Percentiles rank a stretch among this genome's conserved stretches.
Evolutionary conservation across 2,113 vertebrate genomes (phyloP).

Genomic region (Sorex fumeus): DNA sequence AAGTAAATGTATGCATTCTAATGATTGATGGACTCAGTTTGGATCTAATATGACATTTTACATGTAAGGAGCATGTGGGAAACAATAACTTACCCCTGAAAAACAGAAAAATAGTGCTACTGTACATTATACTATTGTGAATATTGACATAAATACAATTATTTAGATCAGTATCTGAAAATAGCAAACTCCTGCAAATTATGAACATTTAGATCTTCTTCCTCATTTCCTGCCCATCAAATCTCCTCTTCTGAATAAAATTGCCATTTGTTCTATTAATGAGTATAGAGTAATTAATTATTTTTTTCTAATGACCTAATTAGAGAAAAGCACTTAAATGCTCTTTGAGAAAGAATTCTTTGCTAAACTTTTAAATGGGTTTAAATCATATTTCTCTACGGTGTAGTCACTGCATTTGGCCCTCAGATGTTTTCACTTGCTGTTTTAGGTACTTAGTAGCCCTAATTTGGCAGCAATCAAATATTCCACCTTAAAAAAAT

Average conservation of each 20-base stretch:
- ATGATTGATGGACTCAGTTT: neutral
- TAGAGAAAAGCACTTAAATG: neutral
- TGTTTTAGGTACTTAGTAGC: neutral
- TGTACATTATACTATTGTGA: neutral
- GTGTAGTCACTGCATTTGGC: neutral
- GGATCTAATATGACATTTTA: conserved; percentile 1
- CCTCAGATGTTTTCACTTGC: neutral
- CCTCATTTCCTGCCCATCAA: neutral
- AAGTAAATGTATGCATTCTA: neutral
- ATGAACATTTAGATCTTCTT: neutral
- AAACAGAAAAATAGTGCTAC: neutral
- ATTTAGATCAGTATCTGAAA: neutral
- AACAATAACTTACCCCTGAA: neutral
- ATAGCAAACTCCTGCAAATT: neutral
- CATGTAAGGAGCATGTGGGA: neutral
- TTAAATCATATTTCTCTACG: neutral
- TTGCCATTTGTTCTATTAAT: neutral
- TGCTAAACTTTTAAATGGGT: neutral
- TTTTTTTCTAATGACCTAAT: neutral
- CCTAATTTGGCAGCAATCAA: neutral
- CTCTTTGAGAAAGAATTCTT: neutral
- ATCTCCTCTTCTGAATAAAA: neutral
- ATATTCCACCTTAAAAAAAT: neutral
- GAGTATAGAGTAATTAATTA: neutral
- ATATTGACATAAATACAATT: neutral